These are phyloP conservation scores for Dolomedes plantarius DNA, from an alignment of 2,888 invertebrate species.

Conservation along the genomic window DNA sequence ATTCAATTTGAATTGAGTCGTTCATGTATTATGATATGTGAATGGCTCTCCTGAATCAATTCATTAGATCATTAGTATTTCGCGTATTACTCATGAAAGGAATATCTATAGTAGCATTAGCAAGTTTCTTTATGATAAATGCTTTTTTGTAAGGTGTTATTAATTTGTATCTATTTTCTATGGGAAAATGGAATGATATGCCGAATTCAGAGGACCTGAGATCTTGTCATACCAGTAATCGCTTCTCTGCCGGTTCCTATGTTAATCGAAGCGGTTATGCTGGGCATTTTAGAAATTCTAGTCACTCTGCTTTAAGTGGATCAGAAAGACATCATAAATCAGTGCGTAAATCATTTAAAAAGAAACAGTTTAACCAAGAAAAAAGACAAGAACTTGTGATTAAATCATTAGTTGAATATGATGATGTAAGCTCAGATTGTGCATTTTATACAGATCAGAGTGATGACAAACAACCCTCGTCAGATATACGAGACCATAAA, in stretches of 20 bases:
- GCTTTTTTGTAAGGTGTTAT: background rate
- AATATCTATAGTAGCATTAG: too few species aligned
- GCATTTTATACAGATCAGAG: slow-evolving; percentile 42
- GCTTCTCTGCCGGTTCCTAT: slow-evolving; percentile 28
- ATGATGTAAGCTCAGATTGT: slow-evolving; percentile 84
- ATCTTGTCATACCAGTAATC: slow-evolving; percentile 34
- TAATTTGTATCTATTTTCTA: slow-evolving; percentile 4
- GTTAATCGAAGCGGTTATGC: slow-evolving; percentile 24
- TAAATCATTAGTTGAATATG: slow-evolving; percentile 85
- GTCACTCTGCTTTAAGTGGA: slow-evolving; percentile 17
- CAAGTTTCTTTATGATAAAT: too few species aligned
- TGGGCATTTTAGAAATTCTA: slow-evolving; percentile 28
- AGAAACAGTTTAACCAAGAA: slow-evolving; percentile 43
- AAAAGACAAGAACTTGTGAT: slow-evolving; percentile 39
- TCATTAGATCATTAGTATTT: too few species aligned
- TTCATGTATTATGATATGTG: too few species aligned
- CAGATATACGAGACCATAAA: slow-evolving; percentile 6
- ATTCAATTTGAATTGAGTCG: too few species aligned
- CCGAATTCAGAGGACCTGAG: slow-evolving; percentile 58
- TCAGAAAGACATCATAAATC: slow-evolving; percentile 42
- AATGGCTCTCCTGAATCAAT: too few species aligned
- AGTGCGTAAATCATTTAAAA: slow-evolving; percentile 41
- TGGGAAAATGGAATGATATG: slow-evolving; percentile 56
- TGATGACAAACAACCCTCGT: slow-evolving; percentile 30
- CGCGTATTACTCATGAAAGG: too few species aligned